Base-by-base conservation (phyloP, 2,113 vertebrate genomes). In the Gallinago undulata region DNA sequence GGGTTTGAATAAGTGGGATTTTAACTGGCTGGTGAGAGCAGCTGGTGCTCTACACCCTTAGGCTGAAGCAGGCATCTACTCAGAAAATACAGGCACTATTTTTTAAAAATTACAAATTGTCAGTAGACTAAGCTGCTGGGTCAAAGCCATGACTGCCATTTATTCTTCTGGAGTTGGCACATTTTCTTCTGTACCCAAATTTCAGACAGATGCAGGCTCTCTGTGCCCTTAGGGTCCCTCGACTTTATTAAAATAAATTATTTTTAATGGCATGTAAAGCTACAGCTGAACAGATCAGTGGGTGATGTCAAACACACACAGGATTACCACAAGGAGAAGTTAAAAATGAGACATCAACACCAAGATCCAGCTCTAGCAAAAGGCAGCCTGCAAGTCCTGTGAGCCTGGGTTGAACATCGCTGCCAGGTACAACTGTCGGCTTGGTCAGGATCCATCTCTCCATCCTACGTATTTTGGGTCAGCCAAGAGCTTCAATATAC, bases 381-480 rank as follows among this genome's bases (percentile, higher is more conserved):
- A 93, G 37, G 41, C 68, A 70, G 25, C 23, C n/a, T 80, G 39
- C 31, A 15, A 8, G 16, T 63, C 19, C 25, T 41, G 33, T 0
- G 5, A 51, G 33, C 75, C 60, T 0, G 4, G 50, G 41, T 60
- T 47, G 33, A 77, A 37, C 63, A 30, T 33, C 9, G 1, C 63
- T 66, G 37, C 47, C 18, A 31, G 41, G 27, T 8, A 7, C 28
- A 66, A 59, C 47, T 1, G 3, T 7, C 0, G 1, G 19, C 53
- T 72, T 4, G 1, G 31, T 41, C 19, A 51, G 68, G 41, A 16
- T 56, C 45, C 56, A 43, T 2, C 1, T 27, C 23, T 39, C 69
- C 66, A 33, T 89, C 39, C 24, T 37, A 3, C 1, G 6, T 50
- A 12, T 53, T 80, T 80, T 37, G 59, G 35, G 62, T 37, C 83